These are phyloP conservation scores for Hippocampus abdominalis DNA, from an alignment of 2,113 vertebrate species.

Conservation along the genomic window DNA sequence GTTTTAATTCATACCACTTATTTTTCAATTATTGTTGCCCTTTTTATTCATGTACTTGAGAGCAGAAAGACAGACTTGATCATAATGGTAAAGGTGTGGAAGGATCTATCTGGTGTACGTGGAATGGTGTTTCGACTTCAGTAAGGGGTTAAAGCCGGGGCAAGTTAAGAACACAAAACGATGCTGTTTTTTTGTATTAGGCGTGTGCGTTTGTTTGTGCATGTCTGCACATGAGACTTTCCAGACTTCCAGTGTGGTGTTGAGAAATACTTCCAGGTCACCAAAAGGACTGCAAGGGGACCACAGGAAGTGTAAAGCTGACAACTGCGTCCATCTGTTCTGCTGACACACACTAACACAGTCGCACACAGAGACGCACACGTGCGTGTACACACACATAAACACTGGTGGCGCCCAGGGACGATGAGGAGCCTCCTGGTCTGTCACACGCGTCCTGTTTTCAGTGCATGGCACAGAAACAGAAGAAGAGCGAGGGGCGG, in stretches of 20 bases:
- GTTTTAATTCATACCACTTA: conserved; percentile 51
- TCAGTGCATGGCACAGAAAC: conserved; percentile 46
- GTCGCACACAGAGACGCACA: conserved; percentile 5
- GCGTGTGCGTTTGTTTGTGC: conserved; percentile 11
- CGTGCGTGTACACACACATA: conserved; percentile 9
- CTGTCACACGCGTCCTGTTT: conserved; percentile 59
- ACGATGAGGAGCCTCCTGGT: conserved; percentile 49
- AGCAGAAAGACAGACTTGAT: not conserved
- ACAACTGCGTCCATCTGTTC: conserved; percentile 30
- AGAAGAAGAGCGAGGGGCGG: conserved; percentile 22
- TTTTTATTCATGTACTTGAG: conserved; percentile 24
- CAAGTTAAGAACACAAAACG: conserved; percentile 4
- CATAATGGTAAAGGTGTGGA: conserved; percentile 5
- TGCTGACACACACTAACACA: not conserved
- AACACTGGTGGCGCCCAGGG: conserved; percentile 33
- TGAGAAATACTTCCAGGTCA: conserved; percentile 18
- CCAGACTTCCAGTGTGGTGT: conserved; percentile 7
- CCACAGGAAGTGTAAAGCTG: conserved; percentile 12
- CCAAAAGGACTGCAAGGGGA: conserved; percentile 7
- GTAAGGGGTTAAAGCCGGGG: conserved; percentile 5
- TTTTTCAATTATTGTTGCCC: conserved; percentile 58
- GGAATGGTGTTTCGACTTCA: not conserved
- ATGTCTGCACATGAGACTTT: not conserved
- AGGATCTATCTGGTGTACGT: not conserved
- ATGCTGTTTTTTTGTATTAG: conserved; percentile 20